Percentiles rank a stretch among this genome's conserved stretches.
Conservation (phyloP, 2,797 vertebrate genomes). For the Enteromius treurensis region DNA sequence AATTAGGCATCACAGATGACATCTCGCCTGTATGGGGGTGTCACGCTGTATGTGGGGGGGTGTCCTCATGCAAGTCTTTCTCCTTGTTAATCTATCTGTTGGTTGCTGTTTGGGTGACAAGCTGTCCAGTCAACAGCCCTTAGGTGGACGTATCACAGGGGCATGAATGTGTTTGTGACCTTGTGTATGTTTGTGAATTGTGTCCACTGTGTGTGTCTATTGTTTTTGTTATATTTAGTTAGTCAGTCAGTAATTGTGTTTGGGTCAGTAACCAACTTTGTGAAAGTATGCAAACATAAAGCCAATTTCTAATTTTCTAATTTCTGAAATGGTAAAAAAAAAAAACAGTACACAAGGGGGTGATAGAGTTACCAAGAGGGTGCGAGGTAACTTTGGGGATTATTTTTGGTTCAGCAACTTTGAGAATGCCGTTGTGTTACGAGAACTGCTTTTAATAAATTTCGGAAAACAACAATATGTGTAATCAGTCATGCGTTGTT, state of each 20-base stretch:
- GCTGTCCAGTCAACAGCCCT: conserved; percentile 27
- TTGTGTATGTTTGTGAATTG: conserved; percentile 10
- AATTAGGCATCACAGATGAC: conserved; percentile 51
- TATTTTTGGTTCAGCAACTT: not conserved
- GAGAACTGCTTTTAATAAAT: not conserved
- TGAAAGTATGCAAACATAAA: not conserved
- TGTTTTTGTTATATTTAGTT: not conserved
- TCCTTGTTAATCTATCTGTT: conserved; percentile 45
- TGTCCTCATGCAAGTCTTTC: conserved; percentile 30
- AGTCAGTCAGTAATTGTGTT: not conserved
- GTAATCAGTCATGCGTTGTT: not conserved
- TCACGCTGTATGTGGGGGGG: conserved; percentile 6
- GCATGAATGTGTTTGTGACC: conserved; percentile 14
- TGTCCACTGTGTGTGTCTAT: not conserved
- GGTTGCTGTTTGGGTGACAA: conserved; percentile 36
- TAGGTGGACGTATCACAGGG: conserved; percentile 14
- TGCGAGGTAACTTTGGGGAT: not conserved
- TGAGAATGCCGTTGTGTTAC: not conserved
- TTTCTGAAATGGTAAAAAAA: not conserved
- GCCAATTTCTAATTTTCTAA: not conserved
- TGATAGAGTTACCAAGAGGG: not conserved
- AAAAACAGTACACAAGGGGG: not conserved
- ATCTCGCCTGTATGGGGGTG: conserved; percentile 45
- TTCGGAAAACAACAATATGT: not conserved
- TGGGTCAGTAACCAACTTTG: not conserved